Evolutionary conservation across 1,140 invertebrate species (phyloP).

Genomic region (Drosophila melanogaster): Release_6_plus_ISO1_MT NT_033777.3:13606001-13606500

Average conservation of each 20-base stretch:
- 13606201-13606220: conserved; percentile 26
- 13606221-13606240: conserved; percentile 19
- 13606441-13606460: conserved; percentile 80
- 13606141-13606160: conserved; percentile 31
- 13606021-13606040: too few relatives aligned
- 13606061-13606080: too few relatives aligned
- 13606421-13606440: conserved; percentile 59
- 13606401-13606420: conserved; percentile 22
- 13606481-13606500: neutral
- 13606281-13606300: neutral
- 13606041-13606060: too few relatives aligned
- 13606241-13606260: conserved; percentile 30
- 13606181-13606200: conserved; percentile 12
- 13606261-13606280: conserved; percentile 2
- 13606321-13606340: conserved; percentile 56
- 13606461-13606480: conserved; percentile 50
- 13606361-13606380: conserved; percentile 68
- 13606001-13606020: too few relatives aligned
- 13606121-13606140: neutral
- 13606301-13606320: conserved; percentile 28
- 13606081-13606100: neutral
- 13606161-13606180: conserved; percentile 35
- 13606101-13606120: too few relatives aligned
- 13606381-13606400: conserved; percentile 33
- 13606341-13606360: conserved; percentile 74